phyloP scores from a whole-genome alignment of 2,113 vertebrate genomes.

The Rhynchomys soricoides region DNA sequence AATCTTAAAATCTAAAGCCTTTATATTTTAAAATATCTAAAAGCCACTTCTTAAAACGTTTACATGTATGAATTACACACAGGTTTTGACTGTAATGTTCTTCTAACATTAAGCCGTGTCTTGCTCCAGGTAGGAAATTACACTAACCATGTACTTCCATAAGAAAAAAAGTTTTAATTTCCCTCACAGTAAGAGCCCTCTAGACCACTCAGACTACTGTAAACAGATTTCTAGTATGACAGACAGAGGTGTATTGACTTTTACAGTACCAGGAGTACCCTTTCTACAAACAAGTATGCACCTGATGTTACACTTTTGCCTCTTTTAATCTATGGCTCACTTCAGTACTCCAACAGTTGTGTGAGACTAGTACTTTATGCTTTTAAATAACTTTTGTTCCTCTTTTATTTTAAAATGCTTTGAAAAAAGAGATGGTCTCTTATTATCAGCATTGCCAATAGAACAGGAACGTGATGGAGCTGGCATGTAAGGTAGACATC shows the following conservation, averaged over 20 bases:
- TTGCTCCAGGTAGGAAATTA: not conserved
- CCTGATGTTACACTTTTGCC: not conserved
- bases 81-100: not conserved
- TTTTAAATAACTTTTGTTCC: conserved; percentile 32
- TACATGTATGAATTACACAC: not conserved
- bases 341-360: conserved; percentile 28
- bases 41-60: conserved; percentile 18
- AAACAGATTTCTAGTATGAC: conserved; percentile 39
- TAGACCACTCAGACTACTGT: not conserved
- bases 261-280: not conserved
- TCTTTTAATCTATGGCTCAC: conserved; percentile 21
- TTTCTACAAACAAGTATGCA: not conserved
- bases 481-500: not conserved
- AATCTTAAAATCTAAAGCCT: conserved; percentile 14
- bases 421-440: not conserved
- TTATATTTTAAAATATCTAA: not conserved
- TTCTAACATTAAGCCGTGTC: not conserved
- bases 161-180: conserved; percentile 11
- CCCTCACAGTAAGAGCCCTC: not conserved
- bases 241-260: not conserved
- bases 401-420: conserved; percentile 45
- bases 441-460: conserved; percentile 36
- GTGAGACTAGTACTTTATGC: conserved; percentile 4
- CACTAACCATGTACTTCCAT: not conserved
- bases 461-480: not conserved